Conservation (phyloP, 2,113 vertebrate genomes). For the Aspidoscelis tigris region DNA sequence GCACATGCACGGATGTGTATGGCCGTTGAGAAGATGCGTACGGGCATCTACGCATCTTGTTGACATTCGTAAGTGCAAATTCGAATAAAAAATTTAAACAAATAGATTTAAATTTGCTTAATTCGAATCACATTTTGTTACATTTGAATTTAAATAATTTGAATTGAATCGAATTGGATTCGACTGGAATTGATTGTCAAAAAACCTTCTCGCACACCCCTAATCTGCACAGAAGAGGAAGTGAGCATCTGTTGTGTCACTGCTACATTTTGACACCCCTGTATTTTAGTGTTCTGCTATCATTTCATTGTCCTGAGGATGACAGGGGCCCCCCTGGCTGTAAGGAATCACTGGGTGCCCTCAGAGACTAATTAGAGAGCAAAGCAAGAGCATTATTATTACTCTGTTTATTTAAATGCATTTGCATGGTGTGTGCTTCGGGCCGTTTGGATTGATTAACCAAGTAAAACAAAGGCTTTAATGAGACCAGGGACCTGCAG, state of each 20-base stretch:
- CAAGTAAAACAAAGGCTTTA: background rate
- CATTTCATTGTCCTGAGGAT: background rate
- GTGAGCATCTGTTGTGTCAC: background rate
- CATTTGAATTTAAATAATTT: no score
- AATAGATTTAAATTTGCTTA: no score
- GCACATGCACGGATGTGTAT: no score
- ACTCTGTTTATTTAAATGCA: background rate
- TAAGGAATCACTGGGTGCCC: background rate
- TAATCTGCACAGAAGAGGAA: constrained; percentile 10
- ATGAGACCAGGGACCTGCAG: background rate
- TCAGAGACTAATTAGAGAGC: no score
- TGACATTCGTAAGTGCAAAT: no score
- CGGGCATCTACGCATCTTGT: no score
- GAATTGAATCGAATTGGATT: no score
- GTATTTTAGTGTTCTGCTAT: background rate
- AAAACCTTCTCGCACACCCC: no score
- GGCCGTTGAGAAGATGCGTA: no score
- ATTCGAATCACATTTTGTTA: no score
- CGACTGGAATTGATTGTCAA: no score
- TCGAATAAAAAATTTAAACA: no score
- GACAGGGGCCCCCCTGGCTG: background rate
- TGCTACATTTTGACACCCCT: background rate
- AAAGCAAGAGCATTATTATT: background rate
- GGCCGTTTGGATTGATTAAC: background rate
- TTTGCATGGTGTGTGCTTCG: background rate